These are phyloP conservation scores for Bombus balteatus DNA, from an alignment of 1,140 invertebrate genomes.

Conservation along the genomic window DNA sequence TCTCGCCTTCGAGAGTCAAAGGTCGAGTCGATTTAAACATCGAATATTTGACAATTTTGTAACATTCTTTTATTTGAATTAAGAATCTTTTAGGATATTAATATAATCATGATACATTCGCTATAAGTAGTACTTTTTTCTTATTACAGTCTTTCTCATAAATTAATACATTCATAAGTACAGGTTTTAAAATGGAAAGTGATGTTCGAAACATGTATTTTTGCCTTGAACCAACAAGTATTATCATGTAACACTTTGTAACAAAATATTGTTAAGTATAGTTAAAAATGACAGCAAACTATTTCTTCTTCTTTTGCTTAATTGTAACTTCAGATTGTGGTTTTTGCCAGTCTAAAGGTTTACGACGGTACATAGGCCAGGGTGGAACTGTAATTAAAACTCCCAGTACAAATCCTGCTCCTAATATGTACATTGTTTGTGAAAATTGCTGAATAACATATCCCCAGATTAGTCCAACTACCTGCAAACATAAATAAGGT, in stretches of 20 bases:
- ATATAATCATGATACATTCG: neutral
- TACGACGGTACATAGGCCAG: constrained; percentile 95
- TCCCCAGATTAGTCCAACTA: constrained; percentile 95
- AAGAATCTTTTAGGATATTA: neutral
- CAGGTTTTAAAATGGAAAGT: constrained; percentile 19
- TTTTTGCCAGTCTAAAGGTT: constrained; percentile 96
- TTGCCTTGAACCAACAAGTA: neutral
- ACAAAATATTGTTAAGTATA: constrained; percentile 38
- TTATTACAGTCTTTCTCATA: constrained; percentile 8
- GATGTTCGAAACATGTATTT: neutral
- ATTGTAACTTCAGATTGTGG: constrained; percentile 79
- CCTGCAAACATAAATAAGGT: constrained; percentile 76
- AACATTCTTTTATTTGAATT: neutral
- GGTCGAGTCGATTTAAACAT: neutral
- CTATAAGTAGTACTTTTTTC: neutral
- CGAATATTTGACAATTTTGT: neutral
- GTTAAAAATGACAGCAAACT: constrained; percentile 23
- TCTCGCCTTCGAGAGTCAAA: neutral
- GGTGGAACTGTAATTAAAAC: constrained; percentile 93
- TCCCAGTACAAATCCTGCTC: constrained; percentile 93
- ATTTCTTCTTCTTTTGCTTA: constrained; percentile 81
- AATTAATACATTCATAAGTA: neutral
- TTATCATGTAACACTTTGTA: neutral
- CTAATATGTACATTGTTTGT: constrained; percentile 96
- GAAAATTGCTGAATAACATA: constrained; percentile 97